Evolutionary conservation across 2,797 vertebrate genomes (phyloP), one percentile per base, ranked within the genome.

Genomic region (Enteromius radiatus): DNA sequence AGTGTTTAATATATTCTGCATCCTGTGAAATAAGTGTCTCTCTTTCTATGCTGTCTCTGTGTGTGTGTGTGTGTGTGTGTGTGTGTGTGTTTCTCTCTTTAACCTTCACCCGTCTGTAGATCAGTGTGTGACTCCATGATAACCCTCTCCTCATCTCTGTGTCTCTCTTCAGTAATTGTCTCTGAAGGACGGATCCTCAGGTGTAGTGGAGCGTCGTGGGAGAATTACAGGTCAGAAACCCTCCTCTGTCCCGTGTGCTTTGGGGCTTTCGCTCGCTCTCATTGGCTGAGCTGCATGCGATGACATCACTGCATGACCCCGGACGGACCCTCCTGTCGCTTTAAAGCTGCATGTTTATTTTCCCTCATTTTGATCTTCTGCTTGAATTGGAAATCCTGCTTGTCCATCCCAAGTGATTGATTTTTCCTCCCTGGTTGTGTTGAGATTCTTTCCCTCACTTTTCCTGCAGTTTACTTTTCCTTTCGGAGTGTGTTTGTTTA

Each of bases 191-290:
- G 93, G 83, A 94, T 88, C 93, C 71, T 89, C 92, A 86, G 91
- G 80, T 92, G 92, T 93, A 91, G 86, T 93, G 79, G 61, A 85
- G 64, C 86, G 11, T 84, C 85, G 73, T 78, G 81, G 91, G 92
- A 91, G 91, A 95, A 89, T 90, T 86, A 92, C 94, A 95, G 95
- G 95, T 95, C 93, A 95, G 94, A 94, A 74, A 91, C 74, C 26
- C 70, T 85, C 89, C 61, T 67, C 26, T 56, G 49, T 67, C 36
- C 31, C 43, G 86, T 87, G 80, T 88, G 90, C 84, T 88, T 81
- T 63, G 43, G 45, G 14, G 47, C 65, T 70, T 45, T 54, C n/a
- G 56, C 31, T 56, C 69, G 31, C 56, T 84, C 74, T 68, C 2
- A 85, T 88, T 89, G 64, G 1, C 14, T 14, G 84, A 86, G 83